phyloP scores from a whole-genome alignment of 2,113 vertebrate genomes.

The Calypte anna region DNA sequence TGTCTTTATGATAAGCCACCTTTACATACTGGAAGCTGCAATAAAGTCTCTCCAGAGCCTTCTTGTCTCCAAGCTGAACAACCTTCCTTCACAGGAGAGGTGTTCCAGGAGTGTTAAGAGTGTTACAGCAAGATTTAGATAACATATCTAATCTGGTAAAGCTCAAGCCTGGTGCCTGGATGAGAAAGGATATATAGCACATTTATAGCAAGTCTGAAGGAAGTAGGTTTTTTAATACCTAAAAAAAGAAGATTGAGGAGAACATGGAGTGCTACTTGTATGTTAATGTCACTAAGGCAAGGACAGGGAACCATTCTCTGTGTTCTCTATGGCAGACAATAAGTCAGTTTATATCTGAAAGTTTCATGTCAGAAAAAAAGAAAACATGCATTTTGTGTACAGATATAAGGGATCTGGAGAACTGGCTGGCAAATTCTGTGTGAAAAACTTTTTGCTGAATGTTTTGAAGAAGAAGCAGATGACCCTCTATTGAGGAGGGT shows the following conservation, averaged over 20 bases:
- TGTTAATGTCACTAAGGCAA: not conserved
- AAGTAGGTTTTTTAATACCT: not conserved
- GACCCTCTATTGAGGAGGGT: not conserved
- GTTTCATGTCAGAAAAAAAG: not conserved
- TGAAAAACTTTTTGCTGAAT: not conserved
- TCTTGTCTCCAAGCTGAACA: not conserved
- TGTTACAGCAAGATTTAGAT: not conserved
- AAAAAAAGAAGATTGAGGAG: not conserved
- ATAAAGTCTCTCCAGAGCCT: not conserved
- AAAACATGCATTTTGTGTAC: not conserved
- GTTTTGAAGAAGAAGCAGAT: not conserved
- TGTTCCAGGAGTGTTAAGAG: not conserved
- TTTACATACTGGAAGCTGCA: not conserved
- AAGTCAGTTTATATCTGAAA: not conserved
- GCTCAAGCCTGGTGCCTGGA: not conserved
- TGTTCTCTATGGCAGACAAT: not conserved
- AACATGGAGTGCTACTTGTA: not conserved
- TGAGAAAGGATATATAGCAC: not conserved
- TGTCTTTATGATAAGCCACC: not conserved
- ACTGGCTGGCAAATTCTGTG: not conserved
- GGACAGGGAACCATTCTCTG: not conserved
- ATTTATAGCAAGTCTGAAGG: not conserved
- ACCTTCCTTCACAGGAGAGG: not conserved
- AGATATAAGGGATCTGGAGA: not conserved
- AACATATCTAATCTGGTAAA: not conserved